Evolutionary conservation across 2,888 invertebrate genomes (phyloP).

Genomic region (Leptopilina drosophilae): DNA sequence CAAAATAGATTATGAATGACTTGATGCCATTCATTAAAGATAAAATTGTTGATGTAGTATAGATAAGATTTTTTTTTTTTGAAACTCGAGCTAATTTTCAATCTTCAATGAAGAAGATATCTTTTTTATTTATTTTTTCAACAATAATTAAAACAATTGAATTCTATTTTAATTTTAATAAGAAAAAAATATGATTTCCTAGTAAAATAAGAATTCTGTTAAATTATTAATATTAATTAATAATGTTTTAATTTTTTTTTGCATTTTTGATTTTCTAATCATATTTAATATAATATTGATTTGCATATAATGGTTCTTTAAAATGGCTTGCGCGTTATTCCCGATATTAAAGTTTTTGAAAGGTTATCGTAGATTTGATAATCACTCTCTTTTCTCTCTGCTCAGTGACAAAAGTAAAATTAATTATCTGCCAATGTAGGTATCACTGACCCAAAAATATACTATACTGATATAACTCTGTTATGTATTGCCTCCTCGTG

Average conservation of each 20-base stretch:
- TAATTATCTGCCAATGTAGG: slow-evolving; percentile 13
- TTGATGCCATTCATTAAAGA: not conserved
- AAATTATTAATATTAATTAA: no score
- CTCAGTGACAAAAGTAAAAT: slow-evolving; percentile 29
- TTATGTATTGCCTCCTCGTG: not conserved
- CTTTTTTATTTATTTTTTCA: not conserved
- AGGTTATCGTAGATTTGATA: slow-evolving; percentile 36
- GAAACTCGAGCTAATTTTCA: not conserved
- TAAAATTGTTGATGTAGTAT: not conserved
- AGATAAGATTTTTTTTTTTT: not conserved
- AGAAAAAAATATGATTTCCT: no score
- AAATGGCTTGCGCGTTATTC: not conserved
- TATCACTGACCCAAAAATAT: slow-evolving; percentile 11
- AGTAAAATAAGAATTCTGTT: no score
- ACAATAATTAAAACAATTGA: not conserved
- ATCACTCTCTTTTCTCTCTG: not conserved
- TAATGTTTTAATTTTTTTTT: not conserved
- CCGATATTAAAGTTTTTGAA: slow-evolving; percentile 7
- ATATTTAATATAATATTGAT: not conserved
- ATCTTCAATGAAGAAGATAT: not conserved
- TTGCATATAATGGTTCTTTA: not conserved
- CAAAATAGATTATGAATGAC: slow-evolving; percentile 3
- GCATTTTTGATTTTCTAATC: not conserved
- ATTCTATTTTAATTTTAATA: not conserved
- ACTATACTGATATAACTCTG: not conserved